Evolutionary conservation across 2,797 vertebrate genomes (phyloP), one percentile per base, ranked within the genome.

Genomic region (Pagetopsis macropterus): DNA sequence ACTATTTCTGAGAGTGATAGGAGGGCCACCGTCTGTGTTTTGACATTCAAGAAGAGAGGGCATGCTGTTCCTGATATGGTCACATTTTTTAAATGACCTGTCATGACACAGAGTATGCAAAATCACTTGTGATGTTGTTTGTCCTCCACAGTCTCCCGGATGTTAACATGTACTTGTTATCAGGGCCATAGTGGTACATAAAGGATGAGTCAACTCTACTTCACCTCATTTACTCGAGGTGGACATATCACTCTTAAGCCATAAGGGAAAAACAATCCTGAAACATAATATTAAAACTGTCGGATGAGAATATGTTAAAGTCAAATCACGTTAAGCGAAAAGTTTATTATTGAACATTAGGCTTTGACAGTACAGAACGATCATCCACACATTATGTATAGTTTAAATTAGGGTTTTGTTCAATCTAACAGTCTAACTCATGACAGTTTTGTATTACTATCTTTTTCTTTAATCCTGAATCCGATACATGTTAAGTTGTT

Each of bases 21-120:
- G 91, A 93, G 65, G 84, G 85, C 76, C 75, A 76, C 89, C 80
- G 71, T 76, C 86, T 93, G 89, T 92, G 92, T 90, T 94, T 81
- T 93, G 88, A 91, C 84, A 94, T 95, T 93, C 91, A 85, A 65
- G 72, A 62, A 48, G 49, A 72, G 60, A 70, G 76, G 89, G 90
- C 85, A 88, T 90, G 88, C 71, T 56, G 86, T 92, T 83, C 70
- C 89, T 66, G 31, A 62, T 87, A 70, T 77, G 85, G 77, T 89
- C 87, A 67, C 76, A 79, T 89, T 83, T 80, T 66, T 91, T 92
- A 90, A 60, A 77, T 41, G 4, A 69, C 84, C 82, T 44, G 63
- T 70, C 49, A 61, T 76, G 31, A 65, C 63, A 74, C 58, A 3
- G 46, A 71, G 66, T 9, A 70, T 63, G 65, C 83, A 84, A 82